Evolutionary conservation across 2,113 vertebrate genomes (phyloP).

Genomic region (Phylloscopus trochilus): DNA sequence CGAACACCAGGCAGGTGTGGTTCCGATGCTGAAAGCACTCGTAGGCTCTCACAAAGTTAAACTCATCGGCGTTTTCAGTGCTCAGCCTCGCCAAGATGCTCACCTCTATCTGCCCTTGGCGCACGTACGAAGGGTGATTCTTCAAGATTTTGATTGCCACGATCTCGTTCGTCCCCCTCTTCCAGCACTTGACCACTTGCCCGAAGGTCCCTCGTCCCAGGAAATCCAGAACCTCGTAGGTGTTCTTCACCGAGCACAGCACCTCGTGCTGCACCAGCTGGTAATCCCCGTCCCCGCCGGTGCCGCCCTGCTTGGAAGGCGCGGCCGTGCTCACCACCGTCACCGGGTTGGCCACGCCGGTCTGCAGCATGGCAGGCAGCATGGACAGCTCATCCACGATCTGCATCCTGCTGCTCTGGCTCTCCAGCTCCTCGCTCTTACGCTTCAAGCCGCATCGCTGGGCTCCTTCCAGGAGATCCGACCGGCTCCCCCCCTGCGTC

Average conservation of each 20-base stretch:
- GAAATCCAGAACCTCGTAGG: slow-evolving; percentile 97
- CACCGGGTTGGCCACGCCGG: slow-evolving; percentile 85
- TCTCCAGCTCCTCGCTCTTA: slow-evolving; percentile 96
- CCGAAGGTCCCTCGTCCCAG: slow-evolving; percentile 97
- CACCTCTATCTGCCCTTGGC: slow-evolving; percentile 98
- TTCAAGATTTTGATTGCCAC: slow-evolving; percentile 98
- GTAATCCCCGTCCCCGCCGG: slow-evolving; percentile 91
- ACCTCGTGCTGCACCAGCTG: slow-evolving; percentile 97
- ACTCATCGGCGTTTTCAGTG: slow-evolving; percentile 95
- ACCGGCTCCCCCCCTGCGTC: slow-evolving; percentile 74
- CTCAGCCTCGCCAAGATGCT: slow-evolving; percentile 95
- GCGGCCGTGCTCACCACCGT: slow-evolving; percentile 77
- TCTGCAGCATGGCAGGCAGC: slow-evolving; percentile 97
- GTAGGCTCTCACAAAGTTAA: slow-evolving; percentile 95
- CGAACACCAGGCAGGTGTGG: slow-evolving; percentile 97
- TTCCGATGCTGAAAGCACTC: slow-evolving; percentile 98
- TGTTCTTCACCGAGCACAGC: slow-evolving; percentile 95
- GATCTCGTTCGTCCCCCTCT: slow-evolving; percentile 92
- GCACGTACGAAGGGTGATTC: slow-evolving; percentile 96
- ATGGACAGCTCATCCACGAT: slow-evolving; percentile 97
- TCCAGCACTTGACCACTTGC: slow-evolving; percentile 99
- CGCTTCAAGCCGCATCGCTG: slow-evolving; percentile 98
- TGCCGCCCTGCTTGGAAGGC: slow-evolving; percentile 80
- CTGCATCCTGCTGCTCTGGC: slow-evolving; percentile 90
- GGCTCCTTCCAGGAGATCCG: slow-evolving; percentile 82